Percentiles rank a stretch among this genome's conserved stretches.
Evolutionary conservation across 2,888 invertebrate species (phyloP).

Genomic region (Anorthoa munda): DNA sequence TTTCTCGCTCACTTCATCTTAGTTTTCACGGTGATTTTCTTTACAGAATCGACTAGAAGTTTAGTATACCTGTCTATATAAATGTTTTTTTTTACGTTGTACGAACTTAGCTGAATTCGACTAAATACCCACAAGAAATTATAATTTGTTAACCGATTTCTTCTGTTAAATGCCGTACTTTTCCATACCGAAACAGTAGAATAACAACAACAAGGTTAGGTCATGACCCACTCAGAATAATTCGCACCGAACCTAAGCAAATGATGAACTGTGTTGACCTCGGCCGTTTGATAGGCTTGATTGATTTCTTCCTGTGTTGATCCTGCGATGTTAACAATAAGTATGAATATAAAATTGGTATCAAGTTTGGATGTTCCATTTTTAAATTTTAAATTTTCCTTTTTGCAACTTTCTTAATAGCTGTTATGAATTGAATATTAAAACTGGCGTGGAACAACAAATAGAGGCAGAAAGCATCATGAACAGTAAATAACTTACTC

Average conservation of each 20-base stretch:
- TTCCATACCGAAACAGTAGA: neutral
- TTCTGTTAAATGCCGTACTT: neutral
- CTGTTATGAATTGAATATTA: neutral
- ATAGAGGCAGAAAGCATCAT: too few relatives aligned
- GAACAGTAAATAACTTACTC: too few relatives aligned
- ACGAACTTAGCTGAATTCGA: too few relatives aligned
- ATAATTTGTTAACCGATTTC: too few relatives aligned
- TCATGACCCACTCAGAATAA: constrained; percentile 22
- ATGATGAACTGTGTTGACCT: constrained; percentile 49
- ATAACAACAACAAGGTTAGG: neutral
- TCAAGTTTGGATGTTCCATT: constrained; percentile 7
- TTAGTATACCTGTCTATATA: too few relatives aligned
- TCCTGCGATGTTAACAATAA: constrained; percentile 5
- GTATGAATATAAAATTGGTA: constrained; percentile 32
- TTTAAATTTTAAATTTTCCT: neutral
- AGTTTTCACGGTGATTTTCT: too few relatives aligned
- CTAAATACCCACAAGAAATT: too few relatives aligned
- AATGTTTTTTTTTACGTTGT: too few relatives aligned
- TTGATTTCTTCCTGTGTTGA: constrained; percentile 53
- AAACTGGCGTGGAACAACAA: neutral
- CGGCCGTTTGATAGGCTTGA: constrained; percentile 39
- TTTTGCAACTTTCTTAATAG: neutral
- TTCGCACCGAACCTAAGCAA: constrained; percentile 12
- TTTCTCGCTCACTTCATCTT: too few relatives aligned
- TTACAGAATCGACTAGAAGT: too few relatives aligned